Conservation (phyloP, 2,113 vertebrate genomes). For the Promerops cafer region DNA sequence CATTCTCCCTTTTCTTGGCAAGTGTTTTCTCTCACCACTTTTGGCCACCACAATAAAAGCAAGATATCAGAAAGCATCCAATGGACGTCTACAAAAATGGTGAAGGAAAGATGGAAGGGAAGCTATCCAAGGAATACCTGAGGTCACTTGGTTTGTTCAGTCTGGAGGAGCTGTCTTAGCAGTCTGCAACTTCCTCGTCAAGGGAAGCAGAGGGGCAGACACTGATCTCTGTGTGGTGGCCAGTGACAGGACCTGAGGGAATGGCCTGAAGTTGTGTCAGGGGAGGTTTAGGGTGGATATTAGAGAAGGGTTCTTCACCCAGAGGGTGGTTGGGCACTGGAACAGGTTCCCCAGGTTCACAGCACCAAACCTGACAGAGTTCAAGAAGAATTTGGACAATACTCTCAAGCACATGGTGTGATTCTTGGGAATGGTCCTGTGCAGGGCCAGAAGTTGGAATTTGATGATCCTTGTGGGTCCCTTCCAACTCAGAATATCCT, state of each 20-base stretch:
- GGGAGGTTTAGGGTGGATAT: neutral
- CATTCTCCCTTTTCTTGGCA: neutral
- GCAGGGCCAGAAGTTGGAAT: neutral
- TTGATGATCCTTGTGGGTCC: neutral
- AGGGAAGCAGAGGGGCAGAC: neutral
- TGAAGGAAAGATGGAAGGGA: neutral
- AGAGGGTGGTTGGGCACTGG: rapidly evolving
- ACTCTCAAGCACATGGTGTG: rapidly evolving
- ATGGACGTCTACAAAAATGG: neutral
- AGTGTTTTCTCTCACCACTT: neutral
- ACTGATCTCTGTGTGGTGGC: neutral
- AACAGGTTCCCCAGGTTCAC: neutral
- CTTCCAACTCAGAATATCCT: neutral
- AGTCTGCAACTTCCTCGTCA: neutral
- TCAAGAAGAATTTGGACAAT: neutral
- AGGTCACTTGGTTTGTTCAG: neutral
- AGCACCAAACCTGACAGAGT: neutral
- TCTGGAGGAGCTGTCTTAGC: neutral
- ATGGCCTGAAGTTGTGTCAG: neutral
- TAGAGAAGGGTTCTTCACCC: neutral
- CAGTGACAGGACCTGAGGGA: neutral
- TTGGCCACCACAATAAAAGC: neutral
- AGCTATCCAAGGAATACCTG: neutral
- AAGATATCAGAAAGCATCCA: neutral
- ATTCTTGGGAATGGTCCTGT: neutral